Conservation (phyloP, 2,797 vertebrate genomes). For the Megaceryle alcyon region DNA sequence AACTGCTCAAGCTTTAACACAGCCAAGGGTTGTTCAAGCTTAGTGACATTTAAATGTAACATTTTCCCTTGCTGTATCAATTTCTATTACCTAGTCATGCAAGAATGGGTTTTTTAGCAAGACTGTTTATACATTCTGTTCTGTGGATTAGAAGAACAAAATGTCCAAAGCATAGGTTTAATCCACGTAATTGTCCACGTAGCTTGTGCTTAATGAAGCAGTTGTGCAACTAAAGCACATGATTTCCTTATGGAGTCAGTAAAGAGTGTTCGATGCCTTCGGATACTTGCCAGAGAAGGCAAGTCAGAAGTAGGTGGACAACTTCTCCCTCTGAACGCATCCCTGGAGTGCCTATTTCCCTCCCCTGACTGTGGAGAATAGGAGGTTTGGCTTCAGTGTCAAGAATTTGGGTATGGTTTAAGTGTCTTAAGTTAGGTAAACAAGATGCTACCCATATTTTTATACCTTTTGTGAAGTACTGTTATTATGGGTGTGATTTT, state of each 20-base stretch:
- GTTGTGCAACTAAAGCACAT: not conserved
- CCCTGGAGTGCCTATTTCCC: not conserved
- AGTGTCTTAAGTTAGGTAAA: not conserved
- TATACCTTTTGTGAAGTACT: not conserved
- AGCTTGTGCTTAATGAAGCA: not conserved
- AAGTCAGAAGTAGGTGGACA: not conserved
- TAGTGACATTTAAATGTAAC: not conserved
- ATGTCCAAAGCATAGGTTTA: not conserved
- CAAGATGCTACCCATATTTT: fast-evolving
- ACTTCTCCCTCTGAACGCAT: not conserved
- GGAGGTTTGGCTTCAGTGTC: not conserved
- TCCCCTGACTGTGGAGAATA: not conserved
- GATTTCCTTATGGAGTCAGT: not conserved
- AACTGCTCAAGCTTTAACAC: not conserved
- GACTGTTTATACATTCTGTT: not conserved
- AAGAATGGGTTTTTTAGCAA: not conserved
- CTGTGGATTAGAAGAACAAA: not conserved
- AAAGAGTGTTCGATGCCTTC: not conserved
- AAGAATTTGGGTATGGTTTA: not conserved
- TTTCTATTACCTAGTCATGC: constrained; percentile 16
- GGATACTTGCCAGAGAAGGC: not conserved
- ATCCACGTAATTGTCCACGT: fast-evolving
- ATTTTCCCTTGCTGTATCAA: not conserved
- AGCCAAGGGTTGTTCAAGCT: not conserved
- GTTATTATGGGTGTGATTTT: constrained; percentile 41